A percentile compares a stretch with the other conserved stretches of the same genome.
phyloP scores from a whole-genome alignment of 2,888 invertebrate species.

The Amiota mariae region DNA sequence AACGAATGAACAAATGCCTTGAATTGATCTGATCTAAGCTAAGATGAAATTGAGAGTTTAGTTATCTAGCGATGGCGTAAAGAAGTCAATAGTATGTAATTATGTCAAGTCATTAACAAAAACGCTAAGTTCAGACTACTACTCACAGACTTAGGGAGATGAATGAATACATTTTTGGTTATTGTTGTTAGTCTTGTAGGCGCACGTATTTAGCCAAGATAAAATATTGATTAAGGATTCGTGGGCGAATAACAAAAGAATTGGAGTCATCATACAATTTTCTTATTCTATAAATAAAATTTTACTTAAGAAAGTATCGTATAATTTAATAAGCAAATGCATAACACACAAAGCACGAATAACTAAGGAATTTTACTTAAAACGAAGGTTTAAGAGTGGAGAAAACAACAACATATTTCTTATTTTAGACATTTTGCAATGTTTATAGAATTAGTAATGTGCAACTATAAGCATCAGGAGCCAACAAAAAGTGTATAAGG shows the following conservation, averaged over 20 bases:
- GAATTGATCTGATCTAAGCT: not conserved
- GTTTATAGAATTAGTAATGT: conserved; percentile 66
- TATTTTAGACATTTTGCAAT: conserved; percentile 60
- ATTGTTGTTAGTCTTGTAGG: no score
- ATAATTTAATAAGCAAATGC: not conserved
- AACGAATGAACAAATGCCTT: conserved; percentile 5
- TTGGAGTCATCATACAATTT: no score
- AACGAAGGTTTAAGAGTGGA: not conserved
- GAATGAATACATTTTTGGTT: no score
- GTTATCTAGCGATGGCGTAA: not conserved
- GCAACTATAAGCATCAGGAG: conserved; percentile 30
- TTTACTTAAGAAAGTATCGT: no score
- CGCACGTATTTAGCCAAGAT: no score
- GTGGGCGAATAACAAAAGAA: no score
- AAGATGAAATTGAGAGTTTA: not conserved
- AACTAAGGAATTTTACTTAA: no score
- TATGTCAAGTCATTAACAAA: conserved; percentile 58
- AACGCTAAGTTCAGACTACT: not conserved
- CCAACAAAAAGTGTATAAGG: conserved; percentile 13
- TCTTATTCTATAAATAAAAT: no score
- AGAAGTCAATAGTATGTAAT: conserved; percentile 44
- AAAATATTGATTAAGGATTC: no score
- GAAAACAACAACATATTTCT: conserved; percentile 26
- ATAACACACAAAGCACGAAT: conserved; percentile 17
- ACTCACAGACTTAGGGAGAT: no score